These are phyloP conservation scores for Barnardius zonarius DNA, from an alignment of 2,113 vertebrate genomes.

Conservation along the genomic window DNA sequence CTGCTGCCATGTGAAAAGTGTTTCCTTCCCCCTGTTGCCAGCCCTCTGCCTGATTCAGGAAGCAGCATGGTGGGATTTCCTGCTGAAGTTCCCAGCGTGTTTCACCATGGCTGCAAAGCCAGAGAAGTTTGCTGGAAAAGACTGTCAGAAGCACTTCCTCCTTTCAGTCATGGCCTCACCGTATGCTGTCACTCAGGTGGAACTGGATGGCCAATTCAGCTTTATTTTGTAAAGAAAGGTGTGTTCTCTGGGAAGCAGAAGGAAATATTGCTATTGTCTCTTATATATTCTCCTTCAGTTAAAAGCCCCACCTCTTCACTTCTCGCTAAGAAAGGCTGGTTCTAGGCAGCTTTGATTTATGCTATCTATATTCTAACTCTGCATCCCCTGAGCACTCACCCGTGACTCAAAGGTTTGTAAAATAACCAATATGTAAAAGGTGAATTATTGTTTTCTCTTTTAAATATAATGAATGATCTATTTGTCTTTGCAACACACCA, in stretches of 20 bases:
- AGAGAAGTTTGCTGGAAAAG: not conserved
- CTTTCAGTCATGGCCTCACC: not conserved
- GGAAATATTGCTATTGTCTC: not conserved
- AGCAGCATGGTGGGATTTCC: not conserved
- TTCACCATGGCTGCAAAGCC: not conserved
- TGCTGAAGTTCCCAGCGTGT: not conserved
- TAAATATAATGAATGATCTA: not conserved
- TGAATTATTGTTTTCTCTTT: conserved; percentile 25
- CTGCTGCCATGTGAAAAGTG: not conserved
- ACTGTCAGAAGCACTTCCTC: not conserved
- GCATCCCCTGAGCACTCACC: not conserved
- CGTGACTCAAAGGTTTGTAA: not conserved
- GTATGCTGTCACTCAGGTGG: not conserved
- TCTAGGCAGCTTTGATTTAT: not conserved
- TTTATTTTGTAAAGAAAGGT: not conserved
- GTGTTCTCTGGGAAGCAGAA: not conserved
- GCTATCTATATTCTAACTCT: not conserved
- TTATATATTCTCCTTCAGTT: not conserved
- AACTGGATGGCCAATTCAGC: not conserved
- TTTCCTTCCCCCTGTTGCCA: not conserved
- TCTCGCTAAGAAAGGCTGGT: not conserved
- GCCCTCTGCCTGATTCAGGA: not conserved
- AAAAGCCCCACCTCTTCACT: not conserved
- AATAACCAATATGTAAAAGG: not conserved
- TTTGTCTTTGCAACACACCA: conserved; percentile 22